phyloP scores from a whole-genome alignment of 2,113 vertebrate genomes.

The Lichenostomus cassidix region DNA sequence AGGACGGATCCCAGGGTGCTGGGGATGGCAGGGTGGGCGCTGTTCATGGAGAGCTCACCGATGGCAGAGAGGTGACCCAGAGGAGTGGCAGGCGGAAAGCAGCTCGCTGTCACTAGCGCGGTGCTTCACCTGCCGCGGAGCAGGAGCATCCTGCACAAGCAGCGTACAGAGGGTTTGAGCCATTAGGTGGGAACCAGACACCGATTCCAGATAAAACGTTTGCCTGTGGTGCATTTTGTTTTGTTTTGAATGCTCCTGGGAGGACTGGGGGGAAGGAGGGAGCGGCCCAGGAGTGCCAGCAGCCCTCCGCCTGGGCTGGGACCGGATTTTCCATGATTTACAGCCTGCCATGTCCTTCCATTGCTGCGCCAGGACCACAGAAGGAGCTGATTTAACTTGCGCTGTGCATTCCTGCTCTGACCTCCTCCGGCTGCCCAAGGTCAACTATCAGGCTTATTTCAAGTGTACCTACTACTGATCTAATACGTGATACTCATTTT shows the following conservation, averaged over 20 bases:
- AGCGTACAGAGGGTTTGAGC: accelerated
- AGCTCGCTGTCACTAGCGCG: not conserved
- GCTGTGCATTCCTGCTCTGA: not conserved
- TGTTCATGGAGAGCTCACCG: not conserved
- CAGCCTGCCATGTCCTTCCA: not conserved
- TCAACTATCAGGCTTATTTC: not conserved
- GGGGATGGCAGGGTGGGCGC: not conserved
- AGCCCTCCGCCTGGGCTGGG: accelerated
- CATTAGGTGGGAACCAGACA: not conserved
- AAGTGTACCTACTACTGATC: not conserved
- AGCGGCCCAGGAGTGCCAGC: accelerated
- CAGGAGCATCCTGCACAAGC: not conserved
- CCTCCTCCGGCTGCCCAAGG: not conserved
- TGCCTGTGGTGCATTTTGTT: accelerated
- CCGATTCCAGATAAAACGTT: not conserved
- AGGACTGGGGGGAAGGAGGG: not conserved
- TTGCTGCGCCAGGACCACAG: accelerated
- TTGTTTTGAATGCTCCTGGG: not conserved
- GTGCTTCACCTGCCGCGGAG: not conserved
- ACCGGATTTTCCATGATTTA: accelerated
- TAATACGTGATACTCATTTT: not conserved
- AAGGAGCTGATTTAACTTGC: not conserved
- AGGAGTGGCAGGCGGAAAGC: not conserved
- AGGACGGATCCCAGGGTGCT: not conserved
- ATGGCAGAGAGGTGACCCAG: not conserved